Percentiles rank a stretch among this genome's conserved stretches.
Conservation (phyloP, 2,797 vertebrate genomes). For the Tympanoctomys barrerae region DNA sequence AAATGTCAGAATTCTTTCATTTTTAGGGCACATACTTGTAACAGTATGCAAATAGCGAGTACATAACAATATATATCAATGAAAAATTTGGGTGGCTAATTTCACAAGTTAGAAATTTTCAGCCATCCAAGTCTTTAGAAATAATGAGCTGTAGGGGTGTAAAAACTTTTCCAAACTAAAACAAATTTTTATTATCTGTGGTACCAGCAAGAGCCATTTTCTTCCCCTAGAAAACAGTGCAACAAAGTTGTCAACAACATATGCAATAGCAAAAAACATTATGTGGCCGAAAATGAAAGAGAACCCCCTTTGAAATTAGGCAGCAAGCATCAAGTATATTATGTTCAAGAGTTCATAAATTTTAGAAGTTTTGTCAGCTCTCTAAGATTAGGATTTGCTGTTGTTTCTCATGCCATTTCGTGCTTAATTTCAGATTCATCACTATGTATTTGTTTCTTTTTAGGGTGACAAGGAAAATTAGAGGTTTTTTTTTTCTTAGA, state of each 20-base stretch:
- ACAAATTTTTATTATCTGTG: background rate
- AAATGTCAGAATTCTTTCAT: background rate
- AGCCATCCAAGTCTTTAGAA: background rate
- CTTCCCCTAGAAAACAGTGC: background rate
- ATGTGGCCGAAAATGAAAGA: background rate
- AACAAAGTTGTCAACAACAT: background rate
- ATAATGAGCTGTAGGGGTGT: background rate
- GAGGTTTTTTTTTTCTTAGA: background rate
- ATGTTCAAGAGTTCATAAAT: conserved; percentile 9
- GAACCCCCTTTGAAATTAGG: background rate
- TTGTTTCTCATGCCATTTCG: background rate
- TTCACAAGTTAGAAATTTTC: conserved; percentile 42
- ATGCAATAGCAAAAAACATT: background rate
- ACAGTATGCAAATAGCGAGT: background rate
- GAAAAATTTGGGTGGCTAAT: background rate
- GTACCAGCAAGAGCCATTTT: background rate
- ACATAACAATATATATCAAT: background rate
- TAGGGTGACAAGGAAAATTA: background rate
- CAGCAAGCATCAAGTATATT: background rate
- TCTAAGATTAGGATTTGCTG: background rate
- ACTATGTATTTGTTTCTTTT: background rate
- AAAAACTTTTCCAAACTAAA: background rate
- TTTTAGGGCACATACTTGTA: background rate
- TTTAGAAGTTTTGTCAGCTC: background rate
- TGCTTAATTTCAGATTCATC: background rate